Evolutionary conservation across 2,113 vertebrate species (phyloP), one percentile per base, ranked within the genome.

Genomic region (Speoplatyrhinus poulsoni): DNA sequence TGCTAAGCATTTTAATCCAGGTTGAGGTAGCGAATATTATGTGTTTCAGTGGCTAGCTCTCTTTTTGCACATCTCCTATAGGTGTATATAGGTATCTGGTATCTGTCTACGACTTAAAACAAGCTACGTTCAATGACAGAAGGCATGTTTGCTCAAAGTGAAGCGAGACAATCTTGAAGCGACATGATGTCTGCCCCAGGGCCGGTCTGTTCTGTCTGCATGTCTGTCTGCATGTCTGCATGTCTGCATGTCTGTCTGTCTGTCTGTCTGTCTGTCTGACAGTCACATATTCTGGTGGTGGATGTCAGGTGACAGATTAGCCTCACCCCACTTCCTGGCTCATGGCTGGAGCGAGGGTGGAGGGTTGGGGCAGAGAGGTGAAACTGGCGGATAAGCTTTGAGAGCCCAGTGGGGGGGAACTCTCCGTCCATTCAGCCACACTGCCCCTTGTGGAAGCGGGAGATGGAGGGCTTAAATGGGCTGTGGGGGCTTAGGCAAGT

Each of bases 231-330:
- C n/a, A n/a, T n/a, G n/a, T n/a, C n/a, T n/a, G n/a, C n/a, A n/a
- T n/a, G n/a, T n/a, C n/a, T n/a, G n/a, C n/a, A n/a, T n/a, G n/a
- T n/a, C n/a, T n/a, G n/a, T n/a, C n/a, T n/a, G n/a, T n/a, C n/a
- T 19, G 26, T 26, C 26, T 3, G 26, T 26, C 26, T 26, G 26
- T 26, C 58, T 26, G 26, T 26, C 26, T 3, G 26, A 3, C 26
- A 3, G 26, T 26, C 69, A 57, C 63, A 13, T 62, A 55, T 26
- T 36, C 46, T 26, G 26, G 26, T 26, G 26, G 26, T 0, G 1
- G 26, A 26, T 26, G 26, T 26, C 26, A 26, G 26, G 26, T 80
- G 83, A 86, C 82, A 85, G 85, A 84, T 66, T 67, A 74, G 77
- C 67, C 73, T 75, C 73, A 73, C 70, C 73, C 72, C 50, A 59